Evolutionary conservation across 2,797 vertebrate genomes (phyloP).

Genomic region (Pterois miles): DNA sequence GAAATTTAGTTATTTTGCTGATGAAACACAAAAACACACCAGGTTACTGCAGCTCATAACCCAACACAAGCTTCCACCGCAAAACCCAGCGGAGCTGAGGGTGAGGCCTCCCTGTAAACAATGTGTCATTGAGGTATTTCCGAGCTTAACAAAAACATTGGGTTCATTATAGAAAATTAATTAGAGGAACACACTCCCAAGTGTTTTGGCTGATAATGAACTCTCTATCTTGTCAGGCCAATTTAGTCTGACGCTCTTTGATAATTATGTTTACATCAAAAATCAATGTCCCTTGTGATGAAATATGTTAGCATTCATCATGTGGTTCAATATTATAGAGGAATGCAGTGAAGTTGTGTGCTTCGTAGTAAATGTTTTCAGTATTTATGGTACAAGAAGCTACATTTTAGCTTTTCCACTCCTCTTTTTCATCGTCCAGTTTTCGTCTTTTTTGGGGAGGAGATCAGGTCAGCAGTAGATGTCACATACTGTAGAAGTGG

Average conservation of each 20-base stretch:
- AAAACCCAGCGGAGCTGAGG: conserved; percentile 59
- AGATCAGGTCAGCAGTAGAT: too few species aligned
- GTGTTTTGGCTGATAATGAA: conserved; percentile 87
- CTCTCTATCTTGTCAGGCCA: conserved; percentile 82
- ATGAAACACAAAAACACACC: conserved; percentile 23
- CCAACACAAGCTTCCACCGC: not conserved
- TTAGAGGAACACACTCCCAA: conserved; percentile 84
- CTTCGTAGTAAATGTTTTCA: not conserved
- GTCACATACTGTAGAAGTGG: too few species aligned
- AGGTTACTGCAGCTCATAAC: not conserved
- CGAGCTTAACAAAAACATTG: conserved; percentile 80
- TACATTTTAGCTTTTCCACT: too few species aligned
- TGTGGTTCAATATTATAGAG: conserved; percentile 26
- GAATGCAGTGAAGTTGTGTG: conserved; percentile 4
- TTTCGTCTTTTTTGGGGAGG: too few species aligned
- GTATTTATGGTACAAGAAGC: not conserved
- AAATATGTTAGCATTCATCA: conserved; percentile 55
- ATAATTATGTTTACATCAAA: conserved; percentile 85
- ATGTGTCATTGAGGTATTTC: conserved; percentile 81
- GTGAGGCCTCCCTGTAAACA: conserved; percentile 75
- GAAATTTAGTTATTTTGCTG: conserved; percentile 10
- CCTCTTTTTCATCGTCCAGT: too few species aligned
- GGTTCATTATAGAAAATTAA: conserved; percentile 86
- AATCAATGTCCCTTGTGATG: conserved; percentile 80
- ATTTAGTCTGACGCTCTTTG: conserved; percentile 76